Percentiles rank a stretch among this genome's conserved stretches.
Evolutionary conservation across 1,140 invertebrate genomes (phyloP).

Genomic region (Zaprionus africanus): DNA sequence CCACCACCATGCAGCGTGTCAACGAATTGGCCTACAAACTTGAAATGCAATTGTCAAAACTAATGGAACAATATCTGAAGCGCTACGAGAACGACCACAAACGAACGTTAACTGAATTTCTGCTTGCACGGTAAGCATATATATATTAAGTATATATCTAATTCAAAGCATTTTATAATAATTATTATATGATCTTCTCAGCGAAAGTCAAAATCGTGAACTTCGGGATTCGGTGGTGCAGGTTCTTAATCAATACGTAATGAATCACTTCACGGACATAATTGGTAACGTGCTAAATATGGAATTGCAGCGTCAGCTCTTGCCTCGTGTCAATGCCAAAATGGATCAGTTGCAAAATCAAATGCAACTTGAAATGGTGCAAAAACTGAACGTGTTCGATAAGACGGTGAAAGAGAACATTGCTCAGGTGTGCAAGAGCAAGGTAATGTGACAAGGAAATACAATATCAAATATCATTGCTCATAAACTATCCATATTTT

Average conservation of each 20-base stretch:
- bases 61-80: slow-evolving; percentile 80
- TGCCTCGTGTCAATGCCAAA: slow-evolving; percentile 85
- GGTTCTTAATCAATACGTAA: slow-evolving; percentile 83
- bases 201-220: slow-evolving; percentile 83
- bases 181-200: slow-evolving; percentile 15
- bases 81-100: slow-evolving; percentile 85
- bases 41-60: slow-evolving; percentile 79
- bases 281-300: slow-evolving; percentile 84
- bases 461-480: background rate
- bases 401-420: slow-evolving; percentile 91
- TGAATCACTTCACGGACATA: slow-evolving; percentile 84
- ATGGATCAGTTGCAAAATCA: slow-evolving; percentile 89
- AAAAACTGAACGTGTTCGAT: slow-evolving; percentile 90
- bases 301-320: slow-evolving; percentile 85
- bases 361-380: slow-evolving; percentile 88
- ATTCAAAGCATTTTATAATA: background rate
- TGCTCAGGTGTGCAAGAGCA: slow-evolving; percentile 90
- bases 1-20: slow-evolving; percentile 47
- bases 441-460: slow-evolving; percentile 84
- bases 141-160: too few species aligned
- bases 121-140: slow-evolving; percentile 60
- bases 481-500: background rate
- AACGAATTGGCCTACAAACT: slow-evolving; percentile 77
- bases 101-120: slow-evolving; percentile 68
- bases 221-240: slow-evolving; percentile 85